Base-by-base conservation (phyloP, 2,113 vertebrate species). In the Pipra filicauda region DNA sequence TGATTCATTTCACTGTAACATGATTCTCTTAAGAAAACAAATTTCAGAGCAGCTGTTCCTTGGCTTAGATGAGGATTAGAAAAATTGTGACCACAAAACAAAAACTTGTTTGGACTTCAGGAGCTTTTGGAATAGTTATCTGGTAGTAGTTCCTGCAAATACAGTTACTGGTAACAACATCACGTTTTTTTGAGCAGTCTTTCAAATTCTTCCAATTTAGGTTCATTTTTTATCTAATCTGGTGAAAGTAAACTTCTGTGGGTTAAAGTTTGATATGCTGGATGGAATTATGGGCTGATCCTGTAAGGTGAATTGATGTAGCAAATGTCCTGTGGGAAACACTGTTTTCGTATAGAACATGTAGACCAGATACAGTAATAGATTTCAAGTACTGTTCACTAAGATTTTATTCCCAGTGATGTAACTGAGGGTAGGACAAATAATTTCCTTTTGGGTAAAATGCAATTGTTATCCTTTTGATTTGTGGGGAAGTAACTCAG, bases 31-130 rank as follows among this genome's bases (percentile, higher is more conserved):
- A 96, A 96, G 94, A 96, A 97, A 96, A 95, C 86, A 95, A 97
- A 97, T 91, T 96, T 94, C 58, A 3, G 92, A 97, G 94, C 97
- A 98, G 97, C 97, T 98, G 98, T 97, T 97, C 81, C 95, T 96
- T 80, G 94, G 94, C 95, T 97, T 97, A 97, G 96, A 96, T 77
- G 57, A 73, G 83, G 93, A 96, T 94, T 96, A 92, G 70, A 96
- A 94, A 86, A 93, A 91, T 18, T 75, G 85, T 44, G 92, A 30
- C 91, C 83, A 75, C 72, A 86, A 93, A 96, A 77, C 67, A 64
- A 74, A 91, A 94, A 93, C 75, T 91, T 55, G 37, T 89, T 71
- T 79, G 81, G 91, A 79, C 81, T 87, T 82, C 1, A 23, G 61
- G 65, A 88, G 70, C 64, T 82, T 89, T 88, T 93, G 77, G 87